phyloP scores from a whole-genome alignment of 30 jellyfish, hydroid and myxozoan species.

The Nemopilema nomurai region DNA sequence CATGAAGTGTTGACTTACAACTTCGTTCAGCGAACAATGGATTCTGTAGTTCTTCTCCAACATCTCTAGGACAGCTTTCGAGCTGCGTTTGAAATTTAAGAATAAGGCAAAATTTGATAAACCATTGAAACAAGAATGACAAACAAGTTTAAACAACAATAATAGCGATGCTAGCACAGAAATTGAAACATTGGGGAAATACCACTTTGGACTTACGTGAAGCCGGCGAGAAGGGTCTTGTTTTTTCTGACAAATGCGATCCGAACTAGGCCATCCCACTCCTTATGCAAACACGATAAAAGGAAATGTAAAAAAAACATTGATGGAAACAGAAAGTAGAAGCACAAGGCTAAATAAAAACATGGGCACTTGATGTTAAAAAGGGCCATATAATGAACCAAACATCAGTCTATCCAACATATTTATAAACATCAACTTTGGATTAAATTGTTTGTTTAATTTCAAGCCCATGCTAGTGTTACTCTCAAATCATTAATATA shows the following conservation, averaged over 20 bases:
- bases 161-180: too few species aligned
- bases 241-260: constrained; percentile 94
- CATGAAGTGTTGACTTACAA: constrained; percentile 54
- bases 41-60: constrained; percentile 88
- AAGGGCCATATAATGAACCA: not conserved
- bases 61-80: constrained; percentile 88
- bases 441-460: too few species aligned
- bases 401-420: not conserved
- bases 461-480: too few species aligned
- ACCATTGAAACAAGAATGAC: too few species aligned
- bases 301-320: not conserved
- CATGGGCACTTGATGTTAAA: too few species aligned
- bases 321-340: not conserved
- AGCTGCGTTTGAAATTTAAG: constrained; percentile 35
- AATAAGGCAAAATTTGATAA: not conserved
- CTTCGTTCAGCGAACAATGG: constrained; percentile 89
- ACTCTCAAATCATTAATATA: too few species aligned
- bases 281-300: constrained; percentile 28
- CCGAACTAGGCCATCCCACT: constrained; percentile 99
- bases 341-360: not conserved
- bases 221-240: constrained; percentile 86
- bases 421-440: not conserved
- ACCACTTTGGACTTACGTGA: constrained; percentile 52
- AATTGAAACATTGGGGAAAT: not conserved
- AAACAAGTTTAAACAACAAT: too few species aligned